Conservation (phyloP, 2,888 invertebrate species). For the Eurois occulta region DNA sequence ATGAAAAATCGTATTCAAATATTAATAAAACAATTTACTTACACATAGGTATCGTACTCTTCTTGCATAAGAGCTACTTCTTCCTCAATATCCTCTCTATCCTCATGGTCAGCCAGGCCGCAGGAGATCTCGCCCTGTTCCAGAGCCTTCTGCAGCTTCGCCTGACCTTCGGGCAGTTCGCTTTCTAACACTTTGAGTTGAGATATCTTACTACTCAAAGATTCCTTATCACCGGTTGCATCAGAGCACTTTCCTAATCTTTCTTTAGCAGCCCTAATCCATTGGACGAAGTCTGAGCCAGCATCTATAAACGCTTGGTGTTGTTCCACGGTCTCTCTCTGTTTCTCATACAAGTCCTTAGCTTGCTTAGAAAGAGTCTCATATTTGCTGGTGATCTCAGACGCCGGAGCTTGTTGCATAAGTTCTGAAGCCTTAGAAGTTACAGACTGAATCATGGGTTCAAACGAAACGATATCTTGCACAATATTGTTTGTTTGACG, state of each 20-base stretch:
- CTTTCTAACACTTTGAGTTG: constrained; percentile 96
- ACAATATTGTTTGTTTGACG: constrained; percentile 98
- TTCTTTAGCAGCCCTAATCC: constrained; percentile 98
- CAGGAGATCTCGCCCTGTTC: constrained; percentile 97
- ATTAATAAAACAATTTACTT: constrained; percentile 81
- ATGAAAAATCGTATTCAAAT: no score
- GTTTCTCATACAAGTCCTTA: constrained; percentile 96
- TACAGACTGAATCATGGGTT: constrained; percentile 99
- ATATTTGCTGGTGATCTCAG: constrained; percentile 97
- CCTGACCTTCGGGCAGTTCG: constrained; percentile 95
- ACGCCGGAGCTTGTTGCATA: constrained; percentile 97
- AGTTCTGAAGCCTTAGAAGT: constrained; percentile 98
- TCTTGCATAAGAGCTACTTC: constrained; percentile 97
- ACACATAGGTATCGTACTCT: constrained; percentile 96
- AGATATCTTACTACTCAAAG: constrained; percentile 95
- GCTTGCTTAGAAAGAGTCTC: constrained; percentile 97
- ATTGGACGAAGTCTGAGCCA: constrained; percentile 97
- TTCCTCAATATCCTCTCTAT: constrained; percentile 97
- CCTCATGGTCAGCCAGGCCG: constrained; percentile 95
- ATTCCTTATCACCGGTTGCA: constrained; percentile 97
- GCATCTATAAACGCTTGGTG: constrained; percentile 98
- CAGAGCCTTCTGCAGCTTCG: constrained; percentile 95
- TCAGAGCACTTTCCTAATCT: constrained; percentile 97
- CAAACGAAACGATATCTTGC: constrained; percentile 98
- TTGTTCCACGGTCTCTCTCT: constrained; percentile 96